A percentile compares a stretch with the other conserved stretches of the same genome.
phyloP scores from a whole-genome alignment of 2,797 vertebrate genomes.

The Acanthis flammea region DNA sequence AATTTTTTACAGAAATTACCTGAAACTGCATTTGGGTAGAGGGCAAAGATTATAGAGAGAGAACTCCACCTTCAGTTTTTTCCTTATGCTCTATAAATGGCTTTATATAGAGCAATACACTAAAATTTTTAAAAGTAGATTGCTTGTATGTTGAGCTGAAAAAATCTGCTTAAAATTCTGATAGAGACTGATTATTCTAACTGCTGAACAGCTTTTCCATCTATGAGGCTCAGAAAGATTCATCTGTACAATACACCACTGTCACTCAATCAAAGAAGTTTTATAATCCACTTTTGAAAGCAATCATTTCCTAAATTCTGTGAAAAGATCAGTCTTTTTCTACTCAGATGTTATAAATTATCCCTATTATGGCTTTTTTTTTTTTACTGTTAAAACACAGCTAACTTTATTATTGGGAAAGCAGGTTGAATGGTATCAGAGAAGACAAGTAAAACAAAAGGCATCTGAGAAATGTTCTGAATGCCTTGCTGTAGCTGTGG shows the following conservation, averaged over 20 bases:
- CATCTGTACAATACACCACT: slow-evolving; percentile 33
- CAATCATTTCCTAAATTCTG: slow-evolving; percentile 62
- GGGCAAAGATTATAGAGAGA: not conserved
- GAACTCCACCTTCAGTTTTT: not conserved
- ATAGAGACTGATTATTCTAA: slow-evolving; percentile 11
- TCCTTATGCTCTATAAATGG: not conserved
- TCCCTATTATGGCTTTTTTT: not conserved
- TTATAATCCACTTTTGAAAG: slow-evolving; percentile 56
- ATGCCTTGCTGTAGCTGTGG: not conserved
- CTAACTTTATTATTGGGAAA: slow-evolving; percentile 57
- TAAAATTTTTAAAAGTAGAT: not conserved
- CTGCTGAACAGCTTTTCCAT: slow-evolving; percentile 31
- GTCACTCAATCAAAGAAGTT: slow-evolving; percentile 58
- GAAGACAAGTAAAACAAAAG: slow-evolving; percentile 56
- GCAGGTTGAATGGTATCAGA: slow-evolving; percentile 10
- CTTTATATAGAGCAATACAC: not conserved
- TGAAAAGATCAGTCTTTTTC: slow-evolving; percentile 45
- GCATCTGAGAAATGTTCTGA: slow-evolving; percentile 31
- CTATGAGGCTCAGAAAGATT: slow-evolving; percentile 11
- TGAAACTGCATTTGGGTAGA: not conserved
- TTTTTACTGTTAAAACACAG: slow-evolving; percentile 38
- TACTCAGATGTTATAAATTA: slow-evolving; percentile 40
- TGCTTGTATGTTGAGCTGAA: not conserved
- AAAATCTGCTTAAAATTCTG: slow-evolving; percentile 22
- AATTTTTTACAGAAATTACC: not conserved